A percentile compares a stretch with the other conserved stretches of the same genome.
Evolutionary conservation across 2,797 vertebrate species (phyloP).

Genomic region (Anniella stebbinsi): DNA sequence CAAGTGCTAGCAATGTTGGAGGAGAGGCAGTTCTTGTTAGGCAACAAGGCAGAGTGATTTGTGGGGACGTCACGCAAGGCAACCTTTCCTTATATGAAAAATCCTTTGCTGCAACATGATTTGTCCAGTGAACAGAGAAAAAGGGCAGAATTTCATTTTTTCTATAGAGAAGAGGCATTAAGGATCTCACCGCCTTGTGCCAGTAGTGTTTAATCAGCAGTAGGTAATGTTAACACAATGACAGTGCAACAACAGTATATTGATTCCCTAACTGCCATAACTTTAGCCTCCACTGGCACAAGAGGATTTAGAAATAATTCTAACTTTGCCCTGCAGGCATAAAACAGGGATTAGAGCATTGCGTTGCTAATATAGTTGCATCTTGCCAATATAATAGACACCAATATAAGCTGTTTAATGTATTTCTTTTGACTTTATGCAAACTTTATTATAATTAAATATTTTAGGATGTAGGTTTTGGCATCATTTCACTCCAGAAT

Average conservation of each 20-base stretch:
- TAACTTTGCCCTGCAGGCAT: background rate
- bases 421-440: background rate
- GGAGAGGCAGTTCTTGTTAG: background rate
- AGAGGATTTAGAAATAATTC: background rate
- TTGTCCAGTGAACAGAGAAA: background rate
- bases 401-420: background rate
- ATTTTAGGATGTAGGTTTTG: background rate
- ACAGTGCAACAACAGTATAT: background rate
- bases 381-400: background rate
- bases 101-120: background rate
- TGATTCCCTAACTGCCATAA: too few species aligned
- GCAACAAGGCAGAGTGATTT: background rate
- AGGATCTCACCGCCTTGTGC: background rate
- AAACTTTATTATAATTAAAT: background rate
- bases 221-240: background rate
- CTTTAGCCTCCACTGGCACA: background rate
- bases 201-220: too few species aligned
- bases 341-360: background rate
- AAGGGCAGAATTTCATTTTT: background rate
- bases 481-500: background rate
- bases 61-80: background rate
- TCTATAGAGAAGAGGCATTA: background rate
- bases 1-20: background rate
- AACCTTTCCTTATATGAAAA: background rate
- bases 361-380: background rate